These are phyloP conservation scores for Drosophila neocordata DNA, from an alignment of 1,140 invertebrate genomes.

Conservation along the genomic window DNA sequence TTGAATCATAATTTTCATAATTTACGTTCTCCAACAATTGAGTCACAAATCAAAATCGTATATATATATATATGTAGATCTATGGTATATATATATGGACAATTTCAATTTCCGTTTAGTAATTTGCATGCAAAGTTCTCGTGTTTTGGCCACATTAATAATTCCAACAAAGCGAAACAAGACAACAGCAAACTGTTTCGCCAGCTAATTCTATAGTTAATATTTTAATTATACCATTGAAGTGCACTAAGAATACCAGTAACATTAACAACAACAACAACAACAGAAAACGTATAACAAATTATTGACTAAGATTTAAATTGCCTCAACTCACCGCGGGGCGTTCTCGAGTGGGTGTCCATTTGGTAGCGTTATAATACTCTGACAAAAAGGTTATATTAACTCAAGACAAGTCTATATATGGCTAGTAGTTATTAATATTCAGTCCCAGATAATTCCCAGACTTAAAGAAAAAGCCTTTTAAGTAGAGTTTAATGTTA, in stretches of 20 bases:
- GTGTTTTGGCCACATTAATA: constrained; percentile 56
- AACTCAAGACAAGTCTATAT: not conserved
- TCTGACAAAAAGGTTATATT: not conserved
- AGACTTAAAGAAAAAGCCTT: too few relatives aligned
- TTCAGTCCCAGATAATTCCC: too few relatives aligned
- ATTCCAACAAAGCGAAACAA: constrained; percentile 1
- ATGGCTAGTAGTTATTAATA: too few relatives aligned
- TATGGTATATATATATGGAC: not conserved
- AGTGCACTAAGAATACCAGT: not conserved
- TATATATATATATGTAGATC: too few relatives aligned
- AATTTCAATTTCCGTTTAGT: constrained; percentile 47
- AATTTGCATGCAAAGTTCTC: constrained; percentile 32
- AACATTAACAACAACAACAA: constrained; percentile 5
- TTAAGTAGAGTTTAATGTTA: too few relatives aligned
- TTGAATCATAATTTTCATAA: not conserved
- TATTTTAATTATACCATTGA: constrained; percentile 71
- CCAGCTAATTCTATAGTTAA: constrained; percentile 51
- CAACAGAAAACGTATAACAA: constrained; percentile 19
- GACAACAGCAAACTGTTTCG: constrained; percentile 29
- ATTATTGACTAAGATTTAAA: constrained; percentile 43
- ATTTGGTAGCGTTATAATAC: not conserved
- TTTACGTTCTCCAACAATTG: not conserved
- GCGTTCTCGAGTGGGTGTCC: constrained; percentile 32
- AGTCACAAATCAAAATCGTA: constrained; percentile 12
- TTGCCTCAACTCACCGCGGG: constrained; percentile 31